A percentile compares a stretch with the other conserved stretches of the same genome.
Evolutionary conservation across 2,113 vertebrate species (phyloP).

Genomic region (Hemibagrus wyckioides): DNA sequence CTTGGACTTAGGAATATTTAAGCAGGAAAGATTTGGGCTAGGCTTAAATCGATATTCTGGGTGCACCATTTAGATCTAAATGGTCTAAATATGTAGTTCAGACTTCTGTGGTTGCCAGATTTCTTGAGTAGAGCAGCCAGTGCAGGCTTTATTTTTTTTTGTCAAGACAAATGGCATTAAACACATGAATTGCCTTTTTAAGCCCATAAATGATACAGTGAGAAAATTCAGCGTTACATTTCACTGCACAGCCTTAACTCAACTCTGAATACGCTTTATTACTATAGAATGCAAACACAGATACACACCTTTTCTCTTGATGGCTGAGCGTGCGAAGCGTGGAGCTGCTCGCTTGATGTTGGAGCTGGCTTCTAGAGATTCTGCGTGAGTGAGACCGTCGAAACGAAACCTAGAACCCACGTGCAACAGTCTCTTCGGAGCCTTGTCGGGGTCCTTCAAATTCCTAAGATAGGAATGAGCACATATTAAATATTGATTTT

Average conservation of each 20-base stretch:
- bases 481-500: not conserved
- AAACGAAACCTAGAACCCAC: constrained; percentile 94
- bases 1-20: not conserved
- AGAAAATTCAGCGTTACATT: not conserved
- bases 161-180: not conserved
- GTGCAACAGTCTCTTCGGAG: constrained; percentile 83
- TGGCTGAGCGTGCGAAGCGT: constrained; percentile 87
- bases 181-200: not conserved
- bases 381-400: constrained; percentile 89
- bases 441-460: not conserved
- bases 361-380: constrained; percentile 90
- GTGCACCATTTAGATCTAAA: not conserved
- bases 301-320: constrained; percentile 87
- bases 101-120: not conserved
- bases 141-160: not conserved
- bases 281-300: not conserved
- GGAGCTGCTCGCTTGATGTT: constrained; percentile 89
- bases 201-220: not conserved
- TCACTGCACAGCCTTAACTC: not conserved
- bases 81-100: not conserved
- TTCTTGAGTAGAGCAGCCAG: not conserved
- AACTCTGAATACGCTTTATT: not conserved
- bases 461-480: not conserved
- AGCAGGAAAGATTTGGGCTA: not conserved
- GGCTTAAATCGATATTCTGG: not conserved